Conservation (phyloP, 2,888 invertebrate species). For the Eledona agricola region DNA sequence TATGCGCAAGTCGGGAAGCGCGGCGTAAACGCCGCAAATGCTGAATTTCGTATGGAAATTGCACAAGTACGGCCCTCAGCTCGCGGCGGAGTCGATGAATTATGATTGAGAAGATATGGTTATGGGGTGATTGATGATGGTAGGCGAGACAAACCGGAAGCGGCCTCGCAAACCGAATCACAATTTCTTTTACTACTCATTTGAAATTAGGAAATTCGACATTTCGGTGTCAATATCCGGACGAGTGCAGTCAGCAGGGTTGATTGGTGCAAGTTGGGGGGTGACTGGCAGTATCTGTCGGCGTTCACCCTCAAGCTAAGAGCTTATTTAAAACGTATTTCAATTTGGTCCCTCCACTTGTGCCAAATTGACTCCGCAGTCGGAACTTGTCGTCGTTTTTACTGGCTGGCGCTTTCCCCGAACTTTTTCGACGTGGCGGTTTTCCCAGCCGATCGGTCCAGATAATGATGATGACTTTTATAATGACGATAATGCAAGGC, state of each 20-base stretch:
- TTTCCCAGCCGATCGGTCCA: slow-evolving; percentile 52
- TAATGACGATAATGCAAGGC: slow-evolving; percentile 61
- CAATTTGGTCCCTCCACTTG: slow-evolving; percentile 51
- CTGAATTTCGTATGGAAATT: slow-evolving; percentile 57
- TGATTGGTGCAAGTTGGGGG: slow-evolving; percentile 51
- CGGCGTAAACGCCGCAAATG: slow-evolving; percentile 51
- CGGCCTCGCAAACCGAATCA: slow-evolving; percentile 3
- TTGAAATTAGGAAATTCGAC: slow-evolving; percentile 25
- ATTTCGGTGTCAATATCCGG: slow-evolving; percentile 26
- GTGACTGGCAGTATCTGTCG: slow-evolving; percentile 58
- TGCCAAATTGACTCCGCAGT: slow-evolving; percentile 28
- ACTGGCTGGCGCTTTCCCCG: no score
- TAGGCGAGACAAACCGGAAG: not conserved
- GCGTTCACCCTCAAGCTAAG: slow-evolving; percentile 53
- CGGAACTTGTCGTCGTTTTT: no score
- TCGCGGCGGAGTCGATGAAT: slow-evolving; percentile 49
- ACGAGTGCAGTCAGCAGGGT: slow-evolving; percentile 17
- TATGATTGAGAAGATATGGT: slow-evolving; percentile 42
- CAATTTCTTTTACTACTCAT: not conserved
- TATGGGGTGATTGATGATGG: slow-evolving; percentile 31
- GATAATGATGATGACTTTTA: slow-evolving; percentile 63
- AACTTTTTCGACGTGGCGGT: no score
- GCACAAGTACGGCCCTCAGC: slow-evolving; percentile 48
- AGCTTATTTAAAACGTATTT: slow-evolving; percentile 59
- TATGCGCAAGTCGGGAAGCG: slow-evolving; percentile 42